Evolutionary conservation across 2,113 vertebrate species (phyloP), one percentile per base, ranked within the genome.

Genomic region (Gavialis gangeticus): DNA sequence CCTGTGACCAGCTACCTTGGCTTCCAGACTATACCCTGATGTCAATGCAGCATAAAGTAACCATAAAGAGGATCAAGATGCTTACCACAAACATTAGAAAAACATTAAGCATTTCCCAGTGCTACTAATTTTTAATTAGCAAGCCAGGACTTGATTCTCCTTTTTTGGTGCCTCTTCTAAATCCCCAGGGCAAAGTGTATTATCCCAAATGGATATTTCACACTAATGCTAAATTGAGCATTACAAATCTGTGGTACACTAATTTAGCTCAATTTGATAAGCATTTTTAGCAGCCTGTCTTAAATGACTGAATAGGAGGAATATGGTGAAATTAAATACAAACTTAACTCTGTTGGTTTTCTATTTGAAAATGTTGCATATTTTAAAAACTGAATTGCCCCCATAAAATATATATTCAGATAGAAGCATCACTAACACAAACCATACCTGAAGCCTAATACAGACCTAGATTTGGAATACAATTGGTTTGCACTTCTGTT

Each of bases 141-240:
- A 96, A 75, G 55, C 28, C 69, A 93, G 76, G 82, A 93, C 17
- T 62, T 37, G 84, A 81, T 11, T 66, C 15, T 90, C 59, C 11
- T 64, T 58, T 56, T 64, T 75, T 91, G 28, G 25, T 80, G 80
- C 37, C 69, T 96, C 21, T 94, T 94, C 81, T 81, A 91, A 92
- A 89, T 87, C 93, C 92, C 66, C 59, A 8, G 21, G 85, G 96
- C 80, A 95, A 95, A 92, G 57, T 89, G 90, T 94, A 93, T 95
- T 96, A 96, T 91, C 79, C 83, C 91, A 96, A 96, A 96, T 95
- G 84, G 78, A 95, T 97, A 96, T 96, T 96, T 96, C 95, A 97
- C 94, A 91, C 83, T 78, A 93, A 96, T 69, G 75, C 84, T 96
- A 95, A 96, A 96, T 91, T 92, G 82, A 95, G 85, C 92, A 94